These are phyloP conservation scores for Cepphus grylle DNA, from an alignment of 2,113 vertebrate species.

Conservation along the genomic window DNA sequence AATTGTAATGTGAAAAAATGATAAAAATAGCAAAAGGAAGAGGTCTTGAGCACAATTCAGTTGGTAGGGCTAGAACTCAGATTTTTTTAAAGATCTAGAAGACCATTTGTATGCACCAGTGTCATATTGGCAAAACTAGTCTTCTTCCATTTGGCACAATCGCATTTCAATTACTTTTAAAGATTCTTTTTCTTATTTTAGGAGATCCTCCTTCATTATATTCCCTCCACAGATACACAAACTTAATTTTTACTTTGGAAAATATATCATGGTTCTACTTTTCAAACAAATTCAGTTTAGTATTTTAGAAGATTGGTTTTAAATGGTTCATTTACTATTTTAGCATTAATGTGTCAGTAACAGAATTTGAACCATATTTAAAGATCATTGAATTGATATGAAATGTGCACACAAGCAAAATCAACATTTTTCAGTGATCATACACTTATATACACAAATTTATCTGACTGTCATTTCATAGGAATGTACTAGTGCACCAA, in stretches of 20 bases:
- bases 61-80: not conserved
- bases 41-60: not conserved
- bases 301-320: not conserved
- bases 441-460: not conserved
- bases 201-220: not conserved
- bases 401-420: not conserved
- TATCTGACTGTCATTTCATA: not conserved
- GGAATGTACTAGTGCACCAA: not conserved
- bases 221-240: not conserved
- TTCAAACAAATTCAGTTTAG: not conserved
- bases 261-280: not conserved
- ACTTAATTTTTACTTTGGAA: not conserved
- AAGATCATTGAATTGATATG: not conserved
- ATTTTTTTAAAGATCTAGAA: not conserved
- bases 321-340: not conserved
- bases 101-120: not conserved
- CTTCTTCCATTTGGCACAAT: not conserved
- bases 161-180: not conserved
- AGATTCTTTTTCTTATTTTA: not conserved
- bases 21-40: not conserved
- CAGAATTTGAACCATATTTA: not conserved
- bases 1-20: not conserved
- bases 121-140: not conserved
- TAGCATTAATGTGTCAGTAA: not conserved
- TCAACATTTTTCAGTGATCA: not conserved